Conservation (phyloP, 2,797 vertebrate species). For the Anomalospiza imberbis region DNA sequence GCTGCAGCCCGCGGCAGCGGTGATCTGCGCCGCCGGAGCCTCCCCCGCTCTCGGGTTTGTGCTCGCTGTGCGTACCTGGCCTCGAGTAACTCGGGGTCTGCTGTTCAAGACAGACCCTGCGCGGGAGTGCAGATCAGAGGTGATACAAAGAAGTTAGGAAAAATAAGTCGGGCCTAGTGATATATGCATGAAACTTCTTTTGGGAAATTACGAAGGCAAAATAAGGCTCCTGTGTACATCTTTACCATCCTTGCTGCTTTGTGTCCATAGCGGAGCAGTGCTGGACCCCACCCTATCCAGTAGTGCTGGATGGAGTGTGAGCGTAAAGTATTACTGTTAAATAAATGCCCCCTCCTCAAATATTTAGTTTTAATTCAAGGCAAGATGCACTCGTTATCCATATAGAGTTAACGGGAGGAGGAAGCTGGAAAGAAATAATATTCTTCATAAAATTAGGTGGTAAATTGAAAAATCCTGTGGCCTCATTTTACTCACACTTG, state of each 20-base stretch:
- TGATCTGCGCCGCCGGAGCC: not conserved
- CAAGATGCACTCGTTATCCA: fast-evolving
- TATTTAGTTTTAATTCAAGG: not conserved
- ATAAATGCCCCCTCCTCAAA: not conserved
- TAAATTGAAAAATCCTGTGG: not conserved
- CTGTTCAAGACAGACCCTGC: not conserved
- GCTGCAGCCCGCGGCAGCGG: not conserved
- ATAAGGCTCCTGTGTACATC: not conserved
- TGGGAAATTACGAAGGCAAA: not conserved
- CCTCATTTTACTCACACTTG: not conserved
- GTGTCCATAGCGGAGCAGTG: not conserved
- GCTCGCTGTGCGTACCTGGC: fast-evolving
- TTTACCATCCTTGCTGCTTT: not conserved
- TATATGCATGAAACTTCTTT: not conserved
- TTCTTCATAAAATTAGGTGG: not conserved
- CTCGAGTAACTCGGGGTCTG: not conserved
- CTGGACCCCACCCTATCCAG: not conserved
- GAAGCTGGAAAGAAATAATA: not conserved
- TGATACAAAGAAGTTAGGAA: not conserved
- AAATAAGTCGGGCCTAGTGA: not conserved
- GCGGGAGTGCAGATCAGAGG: not conserved
- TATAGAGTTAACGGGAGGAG: not conserved
- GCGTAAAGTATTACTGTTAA: not conserved
- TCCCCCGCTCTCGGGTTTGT: not conserved
- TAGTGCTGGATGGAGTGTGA: not conserved